A percentile compares a stretch with the other conserved stretches of the same genome.
Evolutionary conservation across 2,888 invertebrate genomes (phyloP).

Genomic region (Lasiommata megera): DNA sequence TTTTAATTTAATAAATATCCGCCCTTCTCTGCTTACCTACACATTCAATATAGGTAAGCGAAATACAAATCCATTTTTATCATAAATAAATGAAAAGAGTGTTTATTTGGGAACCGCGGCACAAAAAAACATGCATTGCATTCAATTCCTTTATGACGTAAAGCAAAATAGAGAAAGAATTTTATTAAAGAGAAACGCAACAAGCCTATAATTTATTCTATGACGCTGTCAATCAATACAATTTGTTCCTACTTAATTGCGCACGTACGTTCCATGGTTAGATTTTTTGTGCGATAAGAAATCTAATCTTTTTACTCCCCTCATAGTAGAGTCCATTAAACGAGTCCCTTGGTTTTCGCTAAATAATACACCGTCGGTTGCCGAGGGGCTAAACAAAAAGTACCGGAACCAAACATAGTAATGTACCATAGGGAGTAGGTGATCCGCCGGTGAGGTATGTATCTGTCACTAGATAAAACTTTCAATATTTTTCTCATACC

Average conservation of each 20-base stretch:
- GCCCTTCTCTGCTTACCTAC: no score
- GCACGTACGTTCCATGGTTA: conserved; percentile 36
- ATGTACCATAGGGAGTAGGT: conserved; percentile 65
- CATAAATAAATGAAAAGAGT: no score
- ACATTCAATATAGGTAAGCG: no score
- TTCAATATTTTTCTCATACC: no score
- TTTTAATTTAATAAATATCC: no score
- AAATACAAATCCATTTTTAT: neutral
- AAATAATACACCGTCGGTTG: conserved; percentile 72
- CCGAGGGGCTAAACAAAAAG: conserved; percentile 70
- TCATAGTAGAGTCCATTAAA: conserved; percentile 71
- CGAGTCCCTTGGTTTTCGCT: conserved; percentile 69
- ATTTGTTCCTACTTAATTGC: conserved; percentile 39
- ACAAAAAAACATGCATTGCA: no score
- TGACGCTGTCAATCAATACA: conserved; percentile 33
- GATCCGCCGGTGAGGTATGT: conserved; percentile 50
- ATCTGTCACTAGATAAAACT: conserved; percentile 14
- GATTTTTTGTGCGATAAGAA: conserved; percentile 70
- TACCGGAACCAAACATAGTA: conserved; percentile 74
- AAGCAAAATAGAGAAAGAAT: neutral
- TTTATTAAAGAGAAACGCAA: neutral
- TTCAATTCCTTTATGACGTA: neutral
- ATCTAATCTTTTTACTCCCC: conserved; percentile 71
- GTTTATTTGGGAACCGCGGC: no score
- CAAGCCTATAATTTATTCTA: conserved; percentile 21